These are phyloP conservation scores for Anas capensis DNA, from an alignment of 2,797 vertebrate species.

Conservation along the genomic window DNA sequence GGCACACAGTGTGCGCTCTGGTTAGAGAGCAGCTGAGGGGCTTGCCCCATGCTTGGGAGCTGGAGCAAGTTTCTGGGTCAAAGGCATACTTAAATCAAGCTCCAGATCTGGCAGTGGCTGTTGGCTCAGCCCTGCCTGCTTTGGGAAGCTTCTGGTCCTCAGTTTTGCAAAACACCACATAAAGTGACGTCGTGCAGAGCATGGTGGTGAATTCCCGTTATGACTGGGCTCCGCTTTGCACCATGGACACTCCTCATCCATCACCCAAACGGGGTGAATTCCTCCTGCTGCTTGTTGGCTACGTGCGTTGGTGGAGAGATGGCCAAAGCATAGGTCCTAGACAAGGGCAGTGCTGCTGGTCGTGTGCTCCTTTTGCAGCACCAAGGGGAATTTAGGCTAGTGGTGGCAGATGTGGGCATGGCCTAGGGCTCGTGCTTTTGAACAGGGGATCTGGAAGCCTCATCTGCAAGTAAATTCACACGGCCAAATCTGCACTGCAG, in stretches of 20 bases:
- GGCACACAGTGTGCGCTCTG: background rate
- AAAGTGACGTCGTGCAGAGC: accelerated
- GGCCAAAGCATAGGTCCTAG: background rate
- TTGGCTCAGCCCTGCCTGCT: background rate
- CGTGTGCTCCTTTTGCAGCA: background rate
- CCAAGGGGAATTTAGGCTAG: background rate
- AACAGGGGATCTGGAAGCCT: constrained; percentile 40
- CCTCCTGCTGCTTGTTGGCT: background rate
- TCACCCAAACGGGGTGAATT: background rate
- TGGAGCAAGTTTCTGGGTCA: background rate
- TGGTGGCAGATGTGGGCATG: background rate
- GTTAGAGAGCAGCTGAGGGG: background rate
- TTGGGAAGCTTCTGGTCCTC: background rate
- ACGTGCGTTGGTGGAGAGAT: background rate
- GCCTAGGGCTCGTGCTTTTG: constrained; percentile 21
- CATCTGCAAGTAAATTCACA: constrained; percentile 60
- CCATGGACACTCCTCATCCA: background rate
- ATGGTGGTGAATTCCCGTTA: accelerated
- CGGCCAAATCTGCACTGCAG: constrained; percentile 67
- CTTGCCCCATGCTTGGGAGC: background rate
- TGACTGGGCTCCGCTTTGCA: background rate
- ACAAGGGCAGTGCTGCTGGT: background rate
- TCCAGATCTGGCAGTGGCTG: background rate
- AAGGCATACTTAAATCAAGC: background rate
- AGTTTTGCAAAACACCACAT: background rate